A percentile compares a stretch with the other conserved stretches of the same genome.
These are phyloP conservation scores for Neoitamus cyanurus DNA, from an alignment of 2,888 invertebrate species.

Conservation along the genomic window DNA sequence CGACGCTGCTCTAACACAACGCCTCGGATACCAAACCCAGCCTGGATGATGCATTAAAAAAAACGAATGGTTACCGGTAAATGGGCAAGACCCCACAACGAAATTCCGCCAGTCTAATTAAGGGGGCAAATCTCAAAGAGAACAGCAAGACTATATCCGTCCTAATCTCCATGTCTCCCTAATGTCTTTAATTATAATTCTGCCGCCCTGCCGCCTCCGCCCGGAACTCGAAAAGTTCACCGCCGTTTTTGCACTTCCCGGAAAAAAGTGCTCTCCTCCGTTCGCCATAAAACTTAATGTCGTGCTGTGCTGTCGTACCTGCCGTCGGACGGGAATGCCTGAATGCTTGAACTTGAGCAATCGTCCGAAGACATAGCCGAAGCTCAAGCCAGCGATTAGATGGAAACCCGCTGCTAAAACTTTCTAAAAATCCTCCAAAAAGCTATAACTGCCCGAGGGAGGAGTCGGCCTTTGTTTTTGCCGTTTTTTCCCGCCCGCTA, in stretches of 20 bases:
- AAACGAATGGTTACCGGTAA: not conserved
- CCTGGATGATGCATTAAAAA: not conserved
- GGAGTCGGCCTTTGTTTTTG: not conserved
- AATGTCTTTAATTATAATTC: not conserved
- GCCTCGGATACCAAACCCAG: not conserved
- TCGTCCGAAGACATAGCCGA: conserved; percentile 8
- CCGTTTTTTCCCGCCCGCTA: not conserved
- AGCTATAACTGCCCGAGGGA: not conserved
- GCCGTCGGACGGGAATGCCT: not conserved
- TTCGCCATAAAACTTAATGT: not conserved
- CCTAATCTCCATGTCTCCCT: not conserved
- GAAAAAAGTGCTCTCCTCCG: not conserved
- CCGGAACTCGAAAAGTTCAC: not conserved
- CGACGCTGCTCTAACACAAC: too few relatives aligned
- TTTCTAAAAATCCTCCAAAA: conserved; percentile 26
- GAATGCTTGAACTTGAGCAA: conserved; percentile 15
- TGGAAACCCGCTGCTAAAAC: conserved; percentile 31
- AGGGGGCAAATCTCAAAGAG: not conserved
- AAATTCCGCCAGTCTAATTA: not conserved
- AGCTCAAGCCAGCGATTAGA: conserved; percentile 24
- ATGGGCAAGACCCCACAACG: not conserved
- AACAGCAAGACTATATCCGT: not conserved
- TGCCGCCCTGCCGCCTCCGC: not conserved
- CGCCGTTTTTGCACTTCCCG: not conserved
- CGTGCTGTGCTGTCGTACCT: conserved; percentile 16